Evolutionary conservation across 37 sponge, comb jelly and placozoan genomes (phyloP).

Genomic region (Chondrilla cf. caribensis): DNA sequence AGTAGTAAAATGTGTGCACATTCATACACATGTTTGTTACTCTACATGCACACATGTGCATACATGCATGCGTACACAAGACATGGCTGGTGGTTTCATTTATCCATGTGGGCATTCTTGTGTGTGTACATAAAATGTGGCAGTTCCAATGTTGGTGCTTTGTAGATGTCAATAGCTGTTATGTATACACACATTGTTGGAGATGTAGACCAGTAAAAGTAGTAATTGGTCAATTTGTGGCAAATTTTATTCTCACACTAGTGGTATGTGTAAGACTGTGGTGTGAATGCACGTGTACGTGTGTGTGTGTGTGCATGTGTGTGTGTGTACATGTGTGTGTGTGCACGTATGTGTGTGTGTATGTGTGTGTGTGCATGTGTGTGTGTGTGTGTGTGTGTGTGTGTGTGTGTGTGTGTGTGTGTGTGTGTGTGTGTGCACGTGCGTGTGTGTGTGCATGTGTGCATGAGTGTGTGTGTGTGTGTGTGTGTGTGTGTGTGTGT

Average conservation of each 20-base stretch:
- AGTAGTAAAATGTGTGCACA: neutral
- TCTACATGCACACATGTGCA: neutral
- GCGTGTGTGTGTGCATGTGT: slow-evolving; percentile 18
- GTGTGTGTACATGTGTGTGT: slow-evolving; percentile 12
- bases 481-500: slow-evolving; percentile 25
- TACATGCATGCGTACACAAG: neutral
- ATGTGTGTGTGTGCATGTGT: slow-evolving; percentile 23
- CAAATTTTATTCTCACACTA: too few relatives aligned
- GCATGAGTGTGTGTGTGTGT: slow-evolving; percentile 18
- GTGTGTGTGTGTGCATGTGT: slow-evolving; percentile 21
- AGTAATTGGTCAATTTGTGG: too few relatives aligned
- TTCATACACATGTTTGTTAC: neutral
- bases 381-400: slow-evolving; percentile 20
- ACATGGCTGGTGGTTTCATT: neutral
- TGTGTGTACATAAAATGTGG: too few relatives aligned
- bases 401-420: slow-evolving; percentile 25
- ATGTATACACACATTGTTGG: too few relatives aligned
- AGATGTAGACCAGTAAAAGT: too few relatives aligned
- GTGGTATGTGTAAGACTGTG: neutral
- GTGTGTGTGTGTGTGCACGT: slow-evolving; percentile 23
- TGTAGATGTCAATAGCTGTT: too few relatives aligned
- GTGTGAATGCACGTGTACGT: slow-evolving; percentile 8
- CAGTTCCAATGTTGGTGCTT: too few relatives aligned
- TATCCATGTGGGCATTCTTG: too few relatives aligned
- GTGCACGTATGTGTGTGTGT: slow-evolving; percentile 4